Conservation (phyloP, 2,888 invertebrate genomes). For the Monochamus alternatus region DNA sequence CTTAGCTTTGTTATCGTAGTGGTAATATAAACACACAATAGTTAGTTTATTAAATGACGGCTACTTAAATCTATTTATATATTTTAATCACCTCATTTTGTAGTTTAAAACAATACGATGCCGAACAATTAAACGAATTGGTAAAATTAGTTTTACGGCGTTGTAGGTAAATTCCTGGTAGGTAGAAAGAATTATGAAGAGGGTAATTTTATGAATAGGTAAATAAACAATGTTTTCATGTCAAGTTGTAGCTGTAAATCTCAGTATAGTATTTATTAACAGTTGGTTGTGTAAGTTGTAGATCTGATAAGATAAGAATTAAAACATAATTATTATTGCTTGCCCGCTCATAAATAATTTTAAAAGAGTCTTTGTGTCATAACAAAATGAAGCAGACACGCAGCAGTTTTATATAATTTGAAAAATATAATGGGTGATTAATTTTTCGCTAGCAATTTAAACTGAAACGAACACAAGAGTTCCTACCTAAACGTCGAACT, state of each 20-base stretch:
- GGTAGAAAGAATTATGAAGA: too few species aligned
- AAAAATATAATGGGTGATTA: background rate
- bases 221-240: background rate
- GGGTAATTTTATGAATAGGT: too few species aligned
- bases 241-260: background rate
- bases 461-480: background rate
- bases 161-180: too few species aligned
- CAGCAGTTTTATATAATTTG: background rate
- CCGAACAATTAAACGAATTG: too few species aligned
- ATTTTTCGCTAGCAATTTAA: background rate
- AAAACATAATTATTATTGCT: background rate
- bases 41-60: background rate
- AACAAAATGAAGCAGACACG: too few species aligned
- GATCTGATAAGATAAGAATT: background rate
- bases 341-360: too few species aligned
- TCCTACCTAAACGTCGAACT: constrained; percentile 10
- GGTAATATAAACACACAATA: background rate
- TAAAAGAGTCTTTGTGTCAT: too few species aligned
- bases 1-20: background rate
- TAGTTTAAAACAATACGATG: too few species aligned
- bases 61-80: background rate
- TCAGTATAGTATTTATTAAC: background rate
- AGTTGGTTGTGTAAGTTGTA: background rate
- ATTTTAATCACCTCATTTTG: background rate
- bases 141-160: too few species aligned